Conservation (phyloP, 2,888 invertebrate genomes). For the Ptilodon capucinus region DNA sequence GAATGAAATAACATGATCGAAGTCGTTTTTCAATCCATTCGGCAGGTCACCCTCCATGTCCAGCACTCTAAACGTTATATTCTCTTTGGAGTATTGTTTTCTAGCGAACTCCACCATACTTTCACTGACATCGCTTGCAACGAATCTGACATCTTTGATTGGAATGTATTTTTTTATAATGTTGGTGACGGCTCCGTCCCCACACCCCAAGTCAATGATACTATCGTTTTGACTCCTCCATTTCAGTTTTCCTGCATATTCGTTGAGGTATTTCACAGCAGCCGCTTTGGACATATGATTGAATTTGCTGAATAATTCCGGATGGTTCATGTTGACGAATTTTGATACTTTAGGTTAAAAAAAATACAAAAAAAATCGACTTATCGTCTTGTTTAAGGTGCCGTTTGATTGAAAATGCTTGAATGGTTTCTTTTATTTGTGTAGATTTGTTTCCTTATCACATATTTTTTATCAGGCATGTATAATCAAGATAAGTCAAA, state of each 20-base stretch:
- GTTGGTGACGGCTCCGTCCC: neutral
- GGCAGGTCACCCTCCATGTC: conserved; percentile 83
- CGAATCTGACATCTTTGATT: neutral
- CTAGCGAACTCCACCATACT: neutral
- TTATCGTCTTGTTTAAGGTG: too few species aligned
- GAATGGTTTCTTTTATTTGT: too few species aligned
- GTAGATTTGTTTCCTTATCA: too few species aligned
- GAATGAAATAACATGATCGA: conserved; percentile 89
- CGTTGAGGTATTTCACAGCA: neutral
- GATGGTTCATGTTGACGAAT: neutral
- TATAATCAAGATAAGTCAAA: too few species aligned
- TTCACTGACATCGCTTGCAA: neutral
- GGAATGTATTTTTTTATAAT: neutral
- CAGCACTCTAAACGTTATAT: conserved; percentile 73
- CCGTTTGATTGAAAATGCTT: too few species aligned
- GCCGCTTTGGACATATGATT: neutral
- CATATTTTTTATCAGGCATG: too few species aligned
- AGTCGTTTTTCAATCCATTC: conserved; percentile 69
- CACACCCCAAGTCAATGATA: neutral
- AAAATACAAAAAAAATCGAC: neutral
- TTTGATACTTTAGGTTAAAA: neutral
- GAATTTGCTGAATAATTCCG: neutral
- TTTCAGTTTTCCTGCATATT: neutral
- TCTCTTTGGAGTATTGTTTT: conserved; percentile 22
- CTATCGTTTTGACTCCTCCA: neutral